A percentile compares a stretch with the other conserved stretches of the same genome.
These are phyloP conservation scores for Philopotamus ludificatus DNA, from an alignment of 1,140 invertebrate genomes.

Conservation along the genomic window DNA sequence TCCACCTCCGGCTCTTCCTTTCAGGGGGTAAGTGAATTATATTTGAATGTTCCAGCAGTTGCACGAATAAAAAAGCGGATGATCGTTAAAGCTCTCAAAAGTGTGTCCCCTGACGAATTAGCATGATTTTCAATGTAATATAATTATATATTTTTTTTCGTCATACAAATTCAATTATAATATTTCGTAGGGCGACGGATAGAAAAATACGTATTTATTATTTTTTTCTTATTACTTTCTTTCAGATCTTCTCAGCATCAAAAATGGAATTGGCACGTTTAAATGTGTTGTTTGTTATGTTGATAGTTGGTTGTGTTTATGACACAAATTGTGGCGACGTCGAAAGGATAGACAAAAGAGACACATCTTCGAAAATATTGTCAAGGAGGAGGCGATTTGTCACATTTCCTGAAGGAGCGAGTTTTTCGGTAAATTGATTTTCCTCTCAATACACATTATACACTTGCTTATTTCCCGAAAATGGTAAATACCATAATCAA, in stretches of 20 bases:
- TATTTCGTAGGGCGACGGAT: too few relatives aligned
- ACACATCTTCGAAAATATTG: slow-evolving; percentile 44
- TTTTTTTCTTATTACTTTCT: too few relatives aligned
- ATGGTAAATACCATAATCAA: too few relatives aligned
- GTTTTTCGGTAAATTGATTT: slow-evolving; percentile 60
- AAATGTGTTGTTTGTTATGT: not conserved
- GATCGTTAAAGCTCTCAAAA: not conserved
- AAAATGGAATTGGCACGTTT: slow-evolving; percentile 10
- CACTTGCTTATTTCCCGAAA: too few relatives aligned
- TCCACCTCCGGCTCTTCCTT: not conserved
- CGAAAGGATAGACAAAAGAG: slow-evolving; percentile 18
- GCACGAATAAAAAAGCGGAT: not conserved
- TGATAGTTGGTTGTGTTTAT: not conserved
- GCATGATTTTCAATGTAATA: too few relatives aligned
- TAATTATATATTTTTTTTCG: too few relatives aligned
- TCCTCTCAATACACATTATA: too few relatives aligned
- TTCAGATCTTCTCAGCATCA: too few relatives aligned
- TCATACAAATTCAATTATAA: too few relatives aligned
- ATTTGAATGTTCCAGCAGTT: not conserved
- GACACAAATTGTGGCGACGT: slow-evolving; percentile 9
- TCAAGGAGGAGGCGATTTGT: slow-evolving; percentile 64
- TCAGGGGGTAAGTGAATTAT: not conserved
- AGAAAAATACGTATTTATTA: too few relatives aligned
- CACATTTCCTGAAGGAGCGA: slow-evolving; percentile 70
- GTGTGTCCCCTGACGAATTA: not conserved